Percentiles rank a stretch among this genome's conserved stretches.
Conservation (phyloP, 2,888 invertebrate species). For the Rhagophthalmus giganteus region DNA sequence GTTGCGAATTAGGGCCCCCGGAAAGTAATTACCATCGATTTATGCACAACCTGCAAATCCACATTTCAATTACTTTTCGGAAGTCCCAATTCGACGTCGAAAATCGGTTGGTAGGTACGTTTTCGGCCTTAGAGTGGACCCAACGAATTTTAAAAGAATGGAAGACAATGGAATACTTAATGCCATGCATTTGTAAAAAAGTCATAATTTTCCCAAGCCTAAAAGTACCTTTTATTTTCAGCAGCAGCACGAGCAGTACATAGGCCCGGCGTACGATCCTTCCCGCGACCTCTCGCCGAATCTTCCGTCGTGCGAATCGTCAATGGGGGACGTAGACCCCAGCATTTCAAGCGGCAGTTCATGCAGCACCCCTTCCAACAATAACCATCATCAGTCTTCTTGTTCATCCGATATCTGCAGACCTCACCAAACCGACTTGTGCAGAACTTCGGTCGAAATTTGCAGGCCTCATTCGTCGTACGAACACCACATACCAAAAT, state of each 20-base stretch:
- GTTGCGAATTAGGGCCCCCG: too few species aligned
- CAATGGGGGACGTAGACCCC: slow-evolving; percentile 63
- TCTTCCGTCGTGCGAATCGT: slow-evolving; percentile 64
- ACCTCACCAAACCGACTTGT: slow-evolving; percentile 49
- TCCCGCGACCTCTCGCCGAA: slow-evolving; percentile 74
- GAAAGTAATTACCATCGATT: too few species aligned
- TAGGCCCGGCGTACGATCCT: slow-evolving; percentile 70
- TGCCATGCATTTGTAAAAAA: too few species aligned
- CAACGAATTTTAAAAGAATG: too few species aligned
- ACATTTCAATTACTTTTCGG: too few species aligned
- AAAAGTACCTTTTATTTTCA: slow-evolving; percentile 59
- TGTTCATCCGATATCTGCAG: slow-evolving; percentile 54
- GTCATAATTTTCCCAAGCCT: too few species aligned
- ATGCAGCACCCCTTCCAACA: slow-evolving; percentile 62
- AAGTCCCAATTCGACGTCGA: too few species aligned
- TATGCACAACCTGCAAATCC: too few species aligned
- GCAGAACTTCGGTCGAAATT: slow-evolving; percentile 38
- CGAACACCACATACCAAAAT: slow-evolving; percentile 60
- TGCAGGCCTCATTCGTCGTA: slow-evolving; percentile 50
- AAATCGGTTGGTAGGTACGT: too few species aligned
- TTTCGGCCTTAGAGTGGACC: too few species aligned
- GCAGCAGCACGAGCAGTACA: slow-evolving; percentile 69
- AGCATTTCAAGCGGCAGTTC: slow-evolving; percentile 61
- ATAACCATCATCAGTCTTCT: slow-evolving; percentile 60
- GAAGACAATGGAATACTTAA: too few species aligned